These are phyloP conservation scores for Epizoanthus rinbou DNA, from an alignment of 92 coral and sea anemone genomes.

Conservation along the genomic window DNA sequence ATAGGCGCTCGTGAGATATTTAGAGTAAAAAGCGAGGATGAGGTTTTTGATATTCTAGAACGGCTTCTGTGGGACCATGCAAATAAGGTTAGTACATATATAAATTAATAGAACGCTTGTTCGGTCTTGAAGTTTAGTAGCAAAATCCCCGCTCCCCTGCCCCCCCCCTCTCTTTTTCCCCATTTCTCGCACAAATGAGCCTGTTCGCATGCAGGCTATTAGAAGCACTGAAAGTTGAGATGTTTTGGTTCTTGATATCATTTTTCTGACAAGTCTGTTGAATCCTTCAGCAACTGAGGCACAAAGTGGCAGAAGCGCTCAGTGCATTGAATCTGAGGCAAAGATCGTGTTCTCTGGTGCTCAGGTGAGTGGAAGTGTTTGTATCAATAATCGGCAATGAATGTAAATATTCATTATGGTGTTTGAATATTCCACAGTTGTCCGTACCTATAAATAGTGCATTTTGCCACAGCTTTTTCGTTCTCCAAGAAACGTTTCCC, in stretches of 20 bases:
- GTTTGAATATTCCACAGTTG: too few relatives aligned
- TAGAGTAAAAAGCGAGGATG: conserved; percentile 65
- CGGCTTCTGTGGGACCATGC: conserved; percentile 95
- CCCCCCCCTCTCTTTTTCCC: too few relatives aligned
- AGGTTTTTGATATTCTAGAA: conserved; percentile 79
- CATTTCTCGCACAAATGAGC: too few relatives aligned
- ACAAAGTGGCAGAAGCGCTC: conserved; percentile 81
- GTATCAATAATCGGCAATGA: neutral
- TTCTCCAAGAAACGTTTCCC: neutral
- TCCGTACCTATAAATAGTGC: neutral
- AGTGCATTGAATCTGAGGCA: conserved; percentile 77
- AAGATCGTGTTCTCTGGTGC: conserved; percentile 75
- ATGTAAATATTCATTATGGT: too few relatives aligned
- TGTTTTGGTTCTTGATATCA: neutral
- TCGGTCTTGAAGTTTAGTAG: neutral
- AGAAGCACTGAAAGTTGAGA: neutral
- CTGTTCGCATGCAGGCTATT: too few relatives aligned
- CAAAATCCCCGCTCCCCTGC: too few relatives aligned
- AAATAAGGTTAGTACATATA: conserved; percentile 62
- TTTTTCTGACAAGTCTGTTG: neutral
- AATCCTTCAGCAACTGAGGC: conserved; percentile 71
- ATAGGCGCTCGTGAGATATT: conserved; percentile 84
- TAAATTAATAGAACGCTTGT: neutral
- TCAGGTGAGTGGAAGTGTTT: conserved; percentile 57
- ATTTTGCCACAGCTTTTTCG: neutral